Percentiles rank a stretch among this genome's conserved stretches.
phyloP scores from a whole-genome alignment of 2,797 vertebrate species.

The Sebastes nivosus region DNA sequence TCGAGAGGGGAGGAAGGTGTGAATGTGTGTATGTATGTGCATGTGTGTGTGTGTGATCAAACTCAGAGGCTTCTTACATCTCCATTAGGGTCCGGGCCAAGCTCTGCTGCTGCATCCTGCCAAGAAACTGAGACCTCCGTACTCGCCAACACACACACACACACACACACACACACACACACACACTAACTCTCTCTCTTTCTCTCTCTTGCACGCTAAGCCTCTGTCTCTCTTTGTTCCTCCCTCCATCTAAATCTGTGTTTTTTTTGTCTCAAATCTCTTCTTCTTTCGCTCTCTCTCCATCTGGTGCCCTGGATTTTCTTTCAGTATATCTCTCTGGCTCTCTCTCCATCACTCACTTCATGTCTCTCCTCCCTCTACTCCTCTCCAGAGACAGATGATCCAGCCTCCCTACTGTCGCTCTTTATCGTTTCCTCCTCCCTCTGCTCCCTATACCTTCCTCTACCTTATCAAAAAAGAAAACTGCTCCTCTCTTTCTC shows the following conservation, averaged over 20 bases:
- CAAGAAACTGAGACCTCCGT: conserved; percentile 67
- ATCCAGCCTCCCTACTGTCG: conserved; percentile 36
- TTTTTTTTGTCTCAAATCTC: conserved; percentile 57
- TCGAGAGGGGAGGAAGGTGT: conserved; percentile 34
- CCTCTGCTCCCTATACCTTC: conserved; percentile 2
- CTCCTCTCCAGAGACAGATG: conserved; percentile 29
- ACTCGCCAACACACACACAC: conserved; percentile 43
- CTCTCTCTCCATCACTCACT: conserved; percentile 50
- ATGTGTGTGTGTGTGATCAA: conserved; percentile 44
- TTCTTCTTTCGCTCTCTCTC: conserved; percentile 32
- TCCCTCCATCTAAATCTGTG: conserved; percentile 49
- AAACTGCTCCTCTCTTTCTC: background rate
- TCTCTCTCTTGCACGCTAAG: conserved; percentile 27
- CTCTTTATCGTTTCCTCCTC: conserved; percentile 41
- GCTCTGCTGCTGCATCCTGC: conserved; percentile 58
- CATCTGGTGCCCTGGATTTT: conserved; percentile 61
- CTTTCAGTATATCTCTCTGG: conserved; percentile 38
- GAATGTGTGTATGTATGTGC: background rate
- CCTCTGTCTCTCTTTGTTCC: conserved; percentile 59
- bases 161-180: conserved; percentile 27
- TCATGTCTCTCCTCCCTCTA: conserved; percentile 23
- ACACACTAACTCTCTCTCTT: background rate
- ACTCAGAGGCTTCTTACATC: conserved; percentile 64
- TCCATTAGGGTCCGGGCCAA: conserved; percentile 72
- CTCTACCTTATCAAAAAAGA: conserved; percentile 31